Base-by-base conservation (phyloP, 2,888 invertebrate genomes). In the Philonicus albiceps region DNA sequence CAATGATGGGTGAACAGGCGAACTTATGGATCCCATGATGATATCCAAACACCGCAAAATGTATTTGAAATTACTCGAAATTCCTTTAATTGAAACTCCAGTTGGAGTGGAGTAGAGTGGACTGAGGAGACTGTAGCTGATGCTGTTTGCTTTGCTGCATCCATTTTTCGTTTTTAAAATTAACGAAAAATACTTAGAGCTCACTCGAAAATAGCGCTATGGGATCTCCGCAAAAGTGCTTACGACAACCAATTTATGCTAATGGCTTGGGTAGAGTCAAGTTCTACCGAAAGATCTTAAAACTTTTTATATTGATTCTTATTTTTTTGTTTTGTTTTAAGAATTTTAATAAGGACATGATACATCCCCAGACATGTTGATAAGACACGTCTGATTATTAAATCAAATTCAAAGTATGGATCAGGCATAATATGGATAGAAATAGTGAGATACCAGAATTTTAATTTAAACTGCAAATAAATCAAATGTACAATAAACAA, bases 31-130 rank as follows among this genome's bases (percentile, higher is more conserved):
- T 30, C 30, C 53, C 74, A 11, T 40, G 19, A 76, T 76, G 34
- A 76, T 49, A n/a, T 80, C 40, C 31, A 80, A 80, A 49, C 37
- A 30, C 76, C 76, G 76, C 76, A 76, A 19, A 76, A 22, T 49
- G 40, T 31, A 53, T 80, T 80, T 49, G 80, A 80, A 80, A 31
- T 53, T 49, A 30, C 30, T 53, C n/a, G 16, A 40, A 80, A 80
- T 80, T 34, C 30, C 37, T 30, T 80, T 80, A 80, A 80, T 80
- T 80, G 27, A 80, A 80, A 49, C 27, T 80, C 37, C 0, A 31
- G 53, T n/a, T 27, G 27, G 30, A 13, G 31, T 43, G 30, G n/a
- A 43, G n/a, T 40, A 0, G 27, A 40, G 43, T 0, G 49, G 55
- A 7, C 8, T 64, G 19, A 27, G 49, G 5, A n/a, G n/a, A 49